Base-by-base conservation (phyloP, 1,140 invertebrate genomes). In the Musca domestica region DNA sequence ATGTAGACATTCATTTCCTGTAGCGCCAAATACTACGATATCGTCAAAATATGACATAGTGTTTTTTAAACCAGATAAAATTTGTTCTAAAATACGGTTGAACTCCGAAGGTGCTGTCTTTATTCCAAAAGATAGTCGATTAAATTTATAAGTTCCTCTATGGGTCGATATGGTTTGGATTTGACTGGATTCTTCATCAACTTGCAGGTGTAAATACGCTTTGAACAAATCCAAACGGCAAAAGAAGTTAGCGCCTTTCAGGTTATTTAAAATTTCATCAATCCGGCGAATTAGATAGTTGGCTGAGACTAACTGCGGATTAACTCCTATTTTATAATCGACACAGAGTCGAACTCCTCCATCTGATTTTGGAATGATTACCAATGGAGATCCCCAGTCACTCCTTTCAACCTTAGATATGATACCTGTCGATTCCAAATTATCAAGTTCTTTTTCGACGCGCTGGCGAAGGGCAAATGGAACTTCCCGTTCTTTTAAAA, bases 281-380 rank as follows among this genome's bases (percentile, higher is more conserved):
- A 85, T 82, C 19, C 74, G 74, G 0, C 85, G 85, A 41, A 87
- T 71, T 7, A 85, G 83, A 73, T 83, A 80, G 7, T 73, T 72
- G 68, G 76, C 74, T 25, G 74, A 74, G 64, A 77, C 70, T 5
- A 77, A 71, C 27, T 68, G 69, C 22, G 71, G 69, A 69, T 81
- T 80, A 17, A 81, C 73, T 2, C 76, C 78, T 65, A 74, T 71
- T 66, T 77, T 75, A 70, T 81, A 85, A 71, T 85, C 83, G 0
- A 80, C 80, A 74, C 83, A 84, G 25, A 85, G 71, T 22, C 84
- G 23, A n/a, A 79, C 71, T 3, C 69, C 72, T 10, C 81, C 81
- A 69, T 81, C 74, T 22, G 71, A 70, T 74, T 86, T 86, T 51
- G 81, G 54, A 19, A 86, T 80, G 0, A 83, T 72, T 3, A 85